Evolutionary conservation across 1,140 invertebrate species (phyloP).

Genomic region (Holotrichia oblita): DNA sequence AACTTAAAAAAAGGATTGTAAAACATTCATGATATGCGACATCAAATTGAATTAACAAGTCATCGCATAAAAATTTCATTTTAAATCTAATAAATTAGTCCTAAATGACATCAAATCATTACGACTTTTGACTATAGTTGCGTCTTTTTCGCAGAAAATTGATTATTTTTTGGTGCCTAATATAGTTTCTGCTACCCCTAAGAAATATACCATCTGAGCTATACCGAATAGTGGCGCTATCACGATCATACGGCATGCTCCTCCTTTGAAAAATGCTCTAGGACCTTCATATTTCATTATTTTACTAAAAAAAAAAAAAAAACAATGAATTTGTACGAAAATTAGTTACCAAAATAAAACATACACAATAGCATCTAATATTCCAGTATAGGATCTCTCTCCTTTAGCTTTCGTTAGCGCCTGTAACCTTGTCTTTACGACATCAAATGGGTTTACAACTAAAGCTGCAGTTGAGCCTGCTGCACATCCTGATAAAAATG

Average conservation of each 20-base stretch:
- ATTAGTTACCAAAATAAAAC: slow-evolving; percentile 27
- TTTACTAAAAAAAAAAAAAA: slow-evolving; percentile 71
- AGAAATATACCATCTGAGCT: slow-evolving; percentile 97
- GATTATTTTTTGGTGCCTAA: too few relatives aligned
- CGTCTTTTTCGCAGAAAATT: too few relatives aligned
- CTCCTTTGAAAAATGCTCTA: slow-evolving; percentile 97
- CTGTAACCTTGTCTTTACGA: slow-evolving; percentile 97
- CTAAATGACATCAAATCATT: too few relatives aligned
- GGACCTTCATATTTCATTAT: slow-evolving; percentile 92
- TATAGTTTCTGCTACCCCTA: too few relatives aligned
- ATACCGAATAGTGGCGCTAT: slow-evolving; percentile 99
- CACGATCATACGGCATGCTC: slow-evolving; percentile 96
- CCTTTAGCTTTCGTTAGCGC: slow-evolving; percentile 87
- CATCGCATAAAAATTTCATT: too few relatives aligned
- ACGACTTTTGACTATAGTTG: too few relatives aligned
- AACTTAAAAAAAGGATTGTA: too few relatives aligned
- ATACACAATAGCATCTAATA: slow-evolving; percentile 71
- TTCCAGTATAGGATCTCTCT: slow-evolving; percentile 88
- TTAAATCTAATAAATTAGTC: too few relatives aligned
- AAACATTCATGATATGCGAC: too few relatives aligned
- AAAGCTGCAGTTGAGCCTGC: slow-evolving; percentile 92
- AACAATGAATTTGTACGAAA: too few relatives aligned
- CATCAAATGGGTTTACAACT: slow-evolving; percentile 96
- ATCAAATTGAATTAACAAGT: too few relatives aligned
- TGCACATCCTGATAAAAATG: slow-evolving; percentile 90